Base-by-base conservation (phyloP, 1,140 invertebrate genomes). In the Aphelenchoides avenae region DNA sequence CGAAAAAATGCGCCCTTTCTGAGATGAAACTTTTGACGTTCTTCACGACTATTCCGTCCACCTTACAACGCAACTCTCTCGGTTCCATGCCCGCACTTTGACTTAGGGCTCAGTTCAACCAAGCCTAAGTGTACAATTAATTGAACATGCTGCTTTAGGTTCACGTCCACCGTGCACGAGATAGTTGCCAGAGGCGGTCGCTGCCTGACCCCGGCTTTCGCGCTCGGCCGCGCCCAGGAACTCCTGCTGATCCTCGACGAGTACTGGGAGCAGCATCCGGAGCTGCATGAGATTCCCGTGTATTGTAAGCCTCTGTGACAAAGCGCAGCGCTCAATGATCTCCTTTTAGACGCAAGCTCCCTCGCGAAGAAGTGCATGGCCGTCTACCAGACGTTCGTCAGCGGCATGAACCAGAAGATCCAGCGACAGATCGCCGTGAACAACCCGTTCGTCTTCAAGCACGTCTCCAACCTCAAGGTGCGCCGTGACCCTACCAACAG, bases 291-390 rank as follows among this genome's bases (percentile, higher is more conserved):
- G 77, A 91, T 98, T 68, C 95, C 95, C 0, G 97, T 99, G 64
- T 99, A 99, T 81, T 99, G 71, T 73, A 51, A 49, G 53, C 54
- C 9, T 61, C 33, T 27, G n/a, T n/a, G n/a, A n/a, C n/a, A n/a
- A n/a, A n/a, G 22, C 20, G 13, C 42, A 24, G 5, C 1, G 24
- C 13, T 65, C 5, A 5, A 43, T 52, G n/a, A 15, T 4, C 18
- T 60, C 60, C 24, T 34, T 73, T 44, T 50, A 73, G 71, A 99
- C 81, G 94, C 94, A 0, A 96, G 92, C 0, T 95, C 92, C 0
- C 80, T 99, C 34, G 95, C 95, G 2, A 98, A 98, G 78, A 99
- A 99, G 76, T 99, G 95, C 77, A 99, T 99, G 93, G 88, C 91
- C 53, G 94, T 99, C 0, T 99, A 99, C 81, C 94, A 99, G 79